Percentiles rank a stretch among this genome's conserved stretches.
Conservation (phyloP, 2,113 vertebrate genomes). For the Prochilodus magdalenae region DNA sequence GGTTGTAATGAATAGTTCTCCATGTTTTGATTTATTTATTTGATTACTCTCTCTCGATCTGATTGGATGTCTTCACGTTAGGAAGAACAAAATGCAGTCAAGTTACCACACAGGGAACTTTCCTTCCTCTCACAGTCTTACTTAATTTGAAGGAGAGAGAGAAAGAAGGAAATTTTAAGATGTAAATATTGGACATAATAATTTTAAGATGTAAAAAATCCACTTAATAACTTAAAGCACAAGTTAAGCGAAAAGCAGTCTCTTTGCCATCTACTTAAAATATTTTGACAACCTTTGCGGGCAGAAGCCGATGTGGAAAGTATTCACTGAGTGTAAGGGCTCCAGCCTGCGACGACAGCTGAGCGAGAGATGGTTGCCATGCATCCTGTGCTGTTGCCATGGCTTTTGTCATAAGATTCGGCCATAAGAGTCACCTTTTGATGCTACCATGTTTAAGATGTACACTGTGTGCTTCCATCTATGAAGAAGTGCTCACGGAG, state of each 20-base stretch:
- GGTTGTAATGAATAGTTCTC: constrained; percentile 65
- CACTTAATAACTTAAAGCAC: constrained; percentile 67
- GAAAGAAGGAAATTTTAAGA: constrained; percentile 45
- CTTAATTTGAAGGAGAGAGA: constrained; percentile 47
- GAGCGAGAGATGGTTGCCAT: constrained; percentile 34
- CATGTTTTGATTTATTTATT: constrained; percentile 69
- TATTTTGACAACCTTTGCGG: constrained; percentile 72
- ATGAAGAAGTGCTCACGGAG: too few species aligned
- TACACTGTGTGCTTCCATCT: not conserved
- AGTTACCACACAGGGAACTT: constrained; percentile 64
- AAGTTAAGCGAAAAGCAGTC: constrained; percentile 61
- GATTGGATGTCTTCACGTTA: constrained; percentile 62
- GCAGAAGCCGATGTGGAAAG: constrained; percentile 63
- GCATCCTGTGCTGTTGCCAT: constrained; percentile 35
- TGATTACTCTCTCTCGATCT: constrained; percentile 67
- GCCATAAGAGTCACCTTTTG: constrained; percentile 7
- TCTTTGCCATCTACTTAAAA: constrained; percentile 66
- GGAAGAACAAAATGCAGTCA: constrained; percentile 63
- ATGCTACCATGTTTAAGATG: not conserved
- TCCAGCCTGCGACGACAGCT: constrained; percentile 44
- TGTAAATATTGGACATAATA: too few species aligned
- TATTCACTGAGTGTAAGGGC: not conserved
- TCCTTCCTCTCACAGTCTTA: constrained; percentile 8
- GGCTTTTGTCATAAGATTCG: not conserved
- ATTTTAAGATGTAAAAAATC: too few species aligned